Evolutionary conservation across 1,140 invertebrate species (phyloP), one percentile per base, ranked within the genome.

Genomic region (Archivesica marissinica): DNA sequence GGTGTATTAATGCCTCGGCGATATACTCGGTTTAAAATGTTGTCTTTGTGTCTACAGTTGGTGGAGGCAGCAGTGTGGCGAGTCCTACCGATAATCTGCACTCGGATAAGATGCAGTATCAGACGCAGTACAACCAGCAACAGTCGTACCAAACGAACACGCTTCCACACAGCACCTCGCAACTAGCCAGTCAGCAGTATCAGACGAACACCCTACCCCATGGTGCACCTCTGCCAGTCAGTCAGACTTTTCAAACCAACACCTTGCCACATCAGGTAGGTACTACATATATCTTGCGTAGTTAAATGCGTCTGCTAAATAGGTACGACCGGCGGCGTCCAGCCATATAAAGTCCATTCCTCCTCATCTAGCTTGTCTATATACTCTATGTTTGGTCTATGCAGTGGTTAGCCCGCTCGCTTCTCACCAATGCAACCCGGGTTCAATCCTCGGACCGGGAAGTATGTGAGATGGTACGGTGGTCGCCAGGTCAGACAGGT

Each of bases 41-140:
- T 59, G 25, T n/a, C 13, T 4, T 15, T 59, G 25, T 59, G 25
- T 25, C 50, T 30, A 50, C 44, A 72, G 68, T 30, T 47, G 86
- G 79, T 38, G n/a, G n/a, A n/a, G 86, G 84, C 9, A 75, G 85
- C 39, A 66, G 83, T 54, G 76, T 89, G 56, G 74, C 78, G 28
- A 89, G 85, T 75, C 87, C 90, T 20, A 91, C 88, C 56, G 79
- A 88, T 59, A 89, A 88, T 59, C 64, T 89, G 76, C 47, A 80
- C 74, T 70, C 79, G 23, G 85, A 90, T 30, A 85, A 82, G n/a
- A 72, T 86, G 68, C 64, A 86, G 39, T 80, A 80, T 47, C 70
- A 77, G 38, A 82, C 76, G 15, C 85, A 88, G 41, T 70, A 89
- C 52, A 76, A 85, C 20, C 85, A 85, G 33, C 76, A 78, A 77